Percentiles rank a stretch among this genome's conserved stretches.
These are phyloP conservation scores for Bufotes viridis DNA, from an alignment of 2,797 vertebrate genomes.

Conservation along the genomic window DNA sequence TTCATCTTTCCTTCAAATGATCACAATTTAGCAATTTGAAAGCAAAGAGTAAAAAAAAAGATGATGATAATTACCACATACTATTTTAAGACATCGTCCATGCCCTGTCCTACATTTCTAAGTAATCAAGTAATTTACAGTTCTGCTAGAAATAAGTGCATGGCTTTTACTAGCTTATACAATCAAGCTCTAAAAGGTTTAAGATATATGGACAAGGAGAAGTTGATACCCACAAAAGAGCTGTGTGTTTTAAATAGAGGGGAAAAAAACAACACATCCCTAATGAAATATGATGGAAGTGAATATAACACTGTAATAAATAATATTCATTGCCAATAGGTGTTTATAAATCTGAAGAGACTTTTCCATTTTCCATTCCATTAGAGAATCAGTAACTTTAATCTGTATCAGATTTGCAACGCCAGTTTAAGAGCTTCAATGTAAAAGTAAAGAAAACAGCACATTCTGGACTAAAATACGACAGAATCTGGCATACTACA, in stretches of 20 bases:
- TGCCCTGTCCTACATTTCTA: too few species aligned
- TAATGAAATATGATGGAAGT: slow-evolving; percentile 26
- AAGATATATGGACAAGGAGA: slow-evolving; percentile 27
- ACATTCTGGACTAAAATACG: not conserved
- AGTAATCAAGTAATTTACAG: too few species aligned
- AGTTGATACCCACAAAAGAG: not conserved
- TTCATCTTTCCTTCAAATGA: too few species aligned
- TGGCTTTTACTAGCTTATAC: slow-evolving; percentile 33
- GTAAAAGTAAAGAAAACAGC: not conserved
- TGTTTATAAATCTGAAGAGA: slow-evolving; percentile 7
- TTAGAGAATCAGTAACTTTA: not conserved
- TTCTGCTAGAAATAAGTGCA: not conserved
- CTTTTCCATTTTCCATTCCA: not conserved
- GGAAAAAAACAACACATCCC: not conserved
- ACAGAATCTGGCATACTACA: not conserved
- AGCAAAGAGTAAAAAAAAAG: too few species aligned
- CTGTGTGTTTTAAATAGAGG: not conserved
- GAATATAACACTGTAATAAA: slow-evolving; percentile 10
- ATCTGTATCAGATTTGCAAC: not conserved
- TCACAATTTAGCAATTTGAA: too few species aligned
- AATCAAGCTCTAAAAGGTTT: slow-evolving; percentile 18
- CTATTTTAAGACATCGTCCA: too few species aligned
- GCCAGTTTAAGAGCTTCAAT: not conserved
- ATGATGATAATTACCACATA: too few species aligned
- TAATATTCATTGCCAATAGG: slow-evolving; percentile 4